Evolutionary conservation across 2,113 vertebrate species (phyloP).

Genomic region (Strix uralensis): DNA sequence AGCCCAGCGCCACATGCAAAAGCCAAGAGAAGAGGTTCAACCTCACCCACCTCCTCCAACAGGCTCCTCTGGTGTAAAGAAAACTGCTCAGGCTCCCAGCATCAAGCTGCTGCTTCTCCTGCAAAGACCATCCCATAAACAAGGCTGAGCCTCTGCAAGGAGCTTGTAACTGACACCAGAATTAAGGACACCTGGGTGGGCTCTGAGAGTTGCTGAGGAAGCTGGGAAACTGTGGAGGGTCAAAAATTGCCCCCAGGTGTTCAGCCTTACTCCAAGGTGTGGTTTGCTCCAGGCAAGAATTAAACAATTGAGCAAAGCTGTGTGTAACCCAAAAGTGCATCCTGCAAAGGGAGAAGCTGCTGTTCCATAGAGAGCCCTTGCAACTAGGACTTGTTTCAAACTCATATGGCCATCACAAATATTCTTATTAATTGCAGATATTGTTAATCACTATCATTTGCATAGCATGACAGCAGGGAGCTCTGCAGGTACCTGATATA

Average conservation of each 20-base stretch:
- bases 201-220: neutral
- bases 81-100: rapidly evolving
- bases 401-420: rapidly evolving
- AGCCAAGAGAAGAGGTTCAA: neutral
- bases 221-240: neutral
- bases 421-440: neutral
- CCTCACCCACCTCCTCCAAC: neutral
- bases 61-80: rapidly evolving
- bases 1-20: rapidly evolving
- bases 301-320: neutral
- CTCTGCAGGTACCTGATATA: neutral
- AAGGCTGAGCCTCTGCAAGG: neutral
- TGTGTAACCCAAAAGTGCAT: rapidly evolving
- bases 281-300: neutral
- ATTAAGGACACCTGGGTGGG: neutral
- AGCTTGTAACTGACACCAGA: neutral
- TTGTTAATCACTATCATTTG: neutral
- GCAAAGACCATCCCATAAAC: rapidly evolving
- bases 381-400: neutral
- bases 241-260: neutral
- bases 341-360: neutral
- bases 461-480: neutral
- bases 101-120: neutral
- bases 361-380: neutral
- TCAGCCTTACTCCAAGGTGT: neutral